Base-by-base conservation (phyloP, 2,797 vertebrate species). In the Parauchenoglanis punctatus region DNA sequence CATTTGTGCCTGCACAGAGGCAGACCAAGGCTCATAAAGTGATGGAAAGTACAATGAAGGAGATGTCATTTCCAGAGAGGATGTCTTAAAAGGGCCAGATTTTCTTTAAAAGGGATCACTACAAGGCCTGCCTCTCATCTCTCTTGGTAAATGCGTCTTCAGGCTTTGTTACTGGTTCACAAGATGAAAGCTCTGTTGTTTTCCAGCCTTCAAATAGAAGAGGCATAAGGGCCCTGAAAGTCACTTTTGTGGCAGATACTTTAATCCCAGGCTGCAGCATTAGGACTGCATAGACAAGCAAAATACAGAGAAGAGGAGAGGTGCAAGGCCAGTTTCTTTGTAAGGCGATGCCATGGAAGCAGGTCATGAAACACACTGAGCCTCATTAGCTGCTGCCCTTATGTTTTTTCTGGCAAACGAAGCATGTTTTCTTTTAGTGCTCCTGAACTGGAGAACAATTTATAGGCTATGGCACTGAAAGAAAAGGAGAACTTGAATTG, bases 121-220 rank as follows among this genome's bases (percentile, higher is more conserved):
- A 83, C 91, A 93, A 93, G 94, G 90, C 92, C 90, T 83, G 82
- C 83, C 52, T 93, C 85, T 89, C 70, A 89, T 87, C 87, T 81
- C 40, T 3, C 54, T 77, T 20, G 0, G 84, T 78, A 49, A 73
- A 91, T 86, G 61, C n/a, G 82, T 73, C 70, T 73, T 77, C 67
- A 46, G 81, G 87, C 93, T 94, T 94, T 94, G 91, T 95, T 92
- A 92, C 92, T 92, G 91, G 87, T 91, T 90, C 94, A 93, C 85
- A 85, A 95, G 94, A 96, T 95, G 93, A 96, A 96, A 96, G 93
- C 83, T 92, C 90, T 91, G 92, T 94, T 95, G 94, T 95, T 96
- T 96, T 93, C 92, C 93, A 93, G 93, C 93, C 94, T 95, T 96
- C 94, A 95, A 95, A 95, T 44, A 65, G 63, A 84, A 31, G 92